phyloP scores from a whole-genome alignment of 2,113 vertebrate species.

The Paramisgurnus dabryanus region DNA sequence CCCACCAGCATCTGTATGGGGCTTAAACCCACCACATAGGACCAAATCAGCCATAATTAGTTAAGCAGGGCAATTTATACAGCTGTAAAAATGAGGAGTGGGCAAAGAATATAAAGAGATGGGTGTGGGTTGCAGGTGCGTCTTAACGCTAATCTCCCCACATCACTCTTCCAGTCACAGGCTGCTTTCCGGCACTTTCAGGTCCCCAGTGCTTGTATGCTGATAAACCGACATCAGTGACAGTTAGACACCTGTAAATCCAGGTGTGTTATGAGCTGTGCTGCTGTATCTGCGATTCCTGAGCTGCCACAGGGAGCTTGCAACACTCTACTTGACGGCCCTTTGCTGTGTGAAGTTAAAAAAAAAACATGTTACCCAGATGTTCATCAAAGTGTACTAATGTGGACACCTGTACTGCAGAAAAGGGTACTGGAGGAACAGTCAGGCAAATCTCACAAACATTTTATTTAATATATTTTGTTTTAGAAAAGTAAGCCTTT shows the following conservation, averaged over 20 bases:
- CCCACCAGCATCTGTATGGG: conserved; percentile 54
- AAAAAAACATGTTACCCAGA: background rate
- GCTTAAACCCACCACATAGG: conserved; percentile 53
- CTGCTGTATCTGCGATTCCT: conserved; percentile 33
- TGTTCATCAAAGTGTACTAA: background rate
- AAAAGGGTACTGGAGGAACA: too few relatives aligned
- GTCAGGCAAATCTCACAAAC: too few relatives aligned
- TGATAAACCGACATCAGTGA: conserved; percentile 33
- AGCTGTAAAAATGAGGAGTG: conserved; percentile 61
- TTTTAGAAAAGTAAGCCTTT: background rate
- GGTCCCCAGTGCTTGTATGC: conserved; percentile 38
- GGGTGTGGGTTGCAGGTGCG: conserved; percentile 61
- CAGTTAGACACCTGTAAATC: conserved; percentile 55
- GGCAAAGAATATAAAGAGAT: conserved; percentile 58
- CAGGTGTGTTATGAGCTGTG: conserved; percentile 36
- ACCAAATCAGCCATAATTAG: conserved; percentile 48
- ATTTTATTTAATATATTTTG: too few relatives aligned
- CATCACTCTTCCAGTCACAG: conserved; percentile 54
- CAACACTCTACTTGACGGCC: conserved; percentile 37
- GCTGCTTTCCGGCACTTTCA: conserved; percentile 42
- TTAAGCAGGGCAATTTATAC: conserved; percentile 51
- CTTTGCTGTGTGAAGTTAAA: conserved; percentile 1
- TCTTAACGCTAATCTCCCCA: conserved; percentile 65
- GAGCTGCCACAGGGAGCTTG: conserved; percentile 28
- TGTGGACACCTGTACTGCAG: background rate